These are phyloP conservation scores for Salvelinus sp. DNA, from an alignment of 2,113 vertebrate species.

Conservation along the genomic window DNA sequence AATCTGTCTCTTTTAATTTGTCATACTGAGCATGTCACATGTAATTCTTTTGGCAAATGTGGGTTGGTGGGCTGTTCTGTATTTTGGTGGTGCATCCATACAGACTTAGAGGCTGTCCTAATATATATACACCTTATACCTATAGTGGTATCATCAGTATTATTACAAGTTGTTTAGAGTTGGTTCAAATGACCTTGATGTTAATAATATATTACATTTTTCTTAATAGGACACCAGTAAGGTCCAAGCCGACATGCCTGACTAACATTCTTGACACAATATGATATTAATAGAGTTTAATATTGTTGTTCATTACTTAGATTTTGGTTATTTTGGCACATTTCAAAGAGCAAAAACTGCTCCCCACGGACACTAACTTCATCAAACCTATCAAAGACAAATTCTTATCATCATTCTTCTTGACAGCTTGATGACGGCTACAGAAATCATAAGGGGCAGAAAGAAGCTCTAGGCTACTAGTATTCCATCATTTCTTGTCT, in stretches of 20 bases:
- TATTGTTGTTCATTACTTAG: background rate
- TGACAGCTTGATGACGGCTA: constrained; percentile 2
- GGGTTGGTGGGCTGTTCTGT: background rate
- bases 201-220: background rate
- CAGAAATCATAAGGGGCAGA: background rate
- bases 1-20: constrained; percentile 14
- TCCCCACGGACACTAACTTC: background rate
- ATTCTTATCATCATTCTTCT: constrained; percentile 8
- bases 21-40: background rate
- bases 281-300: background rate
- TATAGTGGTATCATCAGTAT: too few species aligned
- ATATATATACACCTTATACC: too few species aligned
- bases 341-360: background rate
- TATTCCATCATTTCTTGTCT: background rate
- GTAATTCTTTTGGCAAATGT: constrained; percentile 31
- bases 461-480: background rate
- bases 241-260: background rate
- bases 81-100: background rate
- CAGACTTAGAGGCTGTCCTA: too few species aligned
- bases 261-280: background rate
- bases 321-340: constrained; percentile 1
- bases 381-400: background rate
- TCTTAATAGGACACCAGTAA: background rate
- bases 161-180: too few species aligned
- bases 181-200: background rate